Evolutionary conservation across 2,797 vertebrate species (phyloP).

Genomic region (Masticophis lateralis): DNA sequence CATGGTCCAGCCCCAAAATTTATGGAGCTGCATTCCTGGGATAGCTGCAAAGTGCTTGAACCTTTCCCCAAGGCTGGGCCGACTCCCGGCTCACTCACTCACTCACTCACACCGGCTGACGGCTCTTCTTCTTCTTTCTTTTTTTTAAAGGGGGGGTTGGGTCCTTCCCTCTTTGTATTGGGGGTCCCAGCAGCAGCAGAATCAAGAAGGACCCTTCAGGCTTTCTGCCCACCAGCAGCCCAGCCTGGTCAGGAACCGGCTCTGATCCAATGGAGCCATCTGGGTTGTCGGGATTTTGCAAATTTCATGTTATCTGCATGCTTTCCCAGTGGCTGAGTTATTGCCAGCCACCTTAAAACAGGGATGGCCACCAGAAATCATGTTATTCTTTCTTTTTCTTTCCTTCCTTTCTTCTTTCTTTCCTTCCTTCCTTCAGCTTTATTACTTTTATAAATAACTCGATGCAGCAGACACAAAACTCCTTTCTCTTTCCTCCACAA

Average conservation of each 20-base stretch:
- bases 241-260: not conserved
- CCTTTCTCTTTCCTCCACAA: not conserved
- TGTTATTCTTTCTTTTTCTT: not conserved
- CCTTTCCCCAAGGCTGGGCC: not conserved
- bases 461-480: not conserved
- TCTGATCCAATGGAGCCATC: not conserved
- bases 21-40: not conserved
- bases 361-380: not conserved
- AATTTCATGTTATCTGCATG: not conserved
- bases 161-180: not conserved
- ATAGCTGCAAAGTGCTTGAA: not conserved
- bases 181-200: not conserved
- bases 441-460: not conserved
- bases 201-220: not conserved
- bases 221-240: not conserved
- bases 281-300: not conserved
- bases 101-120: no score
- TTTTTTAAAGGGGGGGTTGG: accelerated
- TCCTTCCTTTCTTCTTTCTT: no score
- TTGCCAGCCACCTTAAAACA: not conserved
- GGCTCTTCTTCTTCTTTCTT: no score
- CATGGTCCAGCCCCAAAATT: not conserved
- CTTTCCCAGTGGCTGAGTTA: not conserved
- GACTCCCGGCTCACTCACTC: not conserved
- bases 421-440: no score